Evolutionary conservation across 2,888 invertebrate genomes (phyloP).

Genomic region (Coleophora deauratella): DNA sequence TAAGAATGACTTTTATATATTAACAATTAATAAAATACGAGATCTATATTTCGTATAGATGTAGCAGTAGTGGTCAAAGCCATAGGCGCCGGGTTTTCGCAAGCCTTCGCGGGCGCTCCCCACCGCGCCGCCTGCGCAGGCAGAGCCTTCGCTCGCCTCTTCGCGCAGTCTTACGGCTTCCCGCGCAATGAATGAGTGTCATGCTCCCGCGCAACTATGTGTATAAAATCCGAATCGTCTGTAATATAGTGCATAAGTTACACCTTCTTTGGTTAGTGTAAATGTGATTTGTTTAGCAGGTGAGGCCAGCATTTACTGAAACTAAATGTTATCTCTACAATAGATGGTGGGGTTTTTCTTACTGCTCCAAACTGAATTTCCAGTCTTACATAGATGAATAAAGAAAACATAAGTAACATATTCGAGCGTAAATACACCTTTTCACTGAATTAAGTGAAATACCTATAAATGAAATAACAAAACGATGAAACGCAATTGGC

Average conservation of each 20-base stretch:
- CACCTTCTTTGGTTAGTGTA: conserved; percentile 28
- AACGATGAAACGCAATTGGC: background rate
- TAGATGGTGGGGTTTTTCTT: no score
- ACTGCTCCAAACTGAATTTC: no score
- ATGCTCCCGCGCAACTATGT: conserved; percentile 37
- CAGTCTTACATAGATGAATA: no score
- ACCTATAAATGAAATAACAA: no score
- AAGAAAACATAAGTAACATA: no score
- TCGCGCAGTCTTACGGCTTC: conserved; percentile 39
- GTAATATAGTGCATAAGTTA: conserved; percentile 68
- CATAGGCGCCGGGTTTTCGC: conserved; percentile 51
- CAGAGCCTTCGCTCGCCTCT: conserved; percentile 39
- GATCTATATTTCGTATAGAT: no score
- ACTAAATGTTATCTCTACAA: no score
- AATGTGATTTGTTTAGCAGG: conserved; percentile 35
- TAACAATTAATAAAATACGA: no score
- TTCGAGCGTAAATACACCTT: background rate
- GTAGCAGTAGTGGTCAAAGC: background rate
- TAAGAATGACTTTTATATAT: no score
- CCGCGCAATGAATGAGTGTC: conserved; percentile 38
- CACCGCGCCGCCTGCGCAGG: conserved; percentile 32
- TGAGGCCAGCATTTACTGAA: conserved; percentile 34
- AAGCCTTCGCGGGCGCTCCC: conserved; percentile 50
- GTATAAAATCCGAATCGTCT: conserved; percentile 55
- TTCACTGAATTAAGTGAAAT: no score